Evolutionary conservation across 1,140 invertebrate genomes (phyloP), one percentile per base, ranked within the genome.

Genomic region (Atta colombica): DNA sequence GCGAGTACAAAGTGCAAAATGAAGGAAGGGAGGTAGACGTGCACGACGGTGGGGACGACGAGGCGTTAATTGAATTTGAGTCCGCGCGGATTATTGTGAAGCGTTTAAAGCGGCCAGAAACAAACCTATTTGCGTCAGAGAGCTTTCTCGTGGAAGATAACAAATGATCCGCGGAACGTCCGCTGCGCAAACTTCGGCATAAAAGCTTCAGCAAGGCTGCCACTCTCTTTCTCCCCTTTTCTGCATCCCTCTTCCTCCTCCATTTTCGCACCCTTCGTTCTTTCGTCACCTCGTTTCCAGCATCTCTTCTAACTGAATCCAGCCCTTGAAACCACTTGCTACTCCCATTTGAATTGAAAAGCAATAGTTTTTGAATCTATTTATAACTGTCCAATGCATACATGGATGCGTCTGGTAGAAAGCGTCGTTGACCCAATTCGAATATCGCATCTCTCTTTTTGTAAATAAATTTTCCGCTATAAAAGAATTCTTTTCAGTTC

Each of bases 111-210:
- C 88, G 91, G 90, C 91, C 91, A 92, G 91, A 92, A 92, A 92
- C 92, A 92, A 92, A 92, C 92, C 92, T 92, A 92, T 92, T 92
- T 92, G 91, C 92, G 92, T 92, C 92, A 92, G 92, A 87, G 92
- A 92, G 90, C 90, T 92, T 92, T 92, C 91, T 92, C 90, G 87
- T 87, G 90, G 82, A 88, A 92, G 92, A 92, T 92, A 92, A 92
- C 90, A 92, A 92, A 92, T 92, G 92, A 92, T 92, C 91, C 87
- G 85, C 80, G 89, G 89, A 86, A 87, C 87, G 88, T 81, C 87
- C 89, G 81, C 82, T 86, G 87, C 91, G 89, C 89, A 92, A 92
- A 92, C 92, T 92, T 92, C 89, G 89, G 91, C 91, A 92, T 92
- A 92, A 92, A 92, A 92, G 92, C 92, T 92, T 91, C 91, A 75